Evolutionary conservation across 1,140 invertebrate species (phyloP), one percentile per base, ranked within the genome.

Genomic region (Drosophila baimaii): DNA sequence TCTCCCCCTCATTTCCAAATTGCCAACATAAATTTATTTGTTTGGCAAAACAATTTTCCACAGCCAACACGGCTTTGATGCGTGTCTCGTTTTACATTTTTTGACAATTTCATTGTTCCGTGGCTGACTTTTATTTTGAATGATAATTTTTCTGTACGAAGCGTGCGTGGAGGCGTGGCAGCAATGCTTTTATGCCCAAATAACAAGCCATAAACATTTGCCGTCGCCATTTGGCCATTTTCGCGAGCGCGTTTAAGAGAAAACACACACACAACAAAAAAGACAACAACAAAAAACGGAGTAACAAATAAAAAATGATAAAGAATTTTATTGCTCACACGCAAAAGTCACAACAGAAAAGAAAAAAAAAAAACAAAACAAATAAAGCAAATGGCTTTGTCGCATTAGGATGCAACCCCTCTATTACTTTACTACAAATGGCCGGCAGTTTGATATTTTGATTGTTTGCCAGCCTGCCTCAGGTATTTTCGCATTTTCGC

Each of bases 21-120:
- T 86, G 84, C 79, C 70, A 75, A 80, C 83, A 88, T 89, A 89
- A 88, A 88, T 88, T 86, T 86, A 83, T 86, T 88, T 86, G 83
- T 82, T 82, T 88, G 83, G 59, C 77, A 68, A 66, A 88, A 79
- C 79, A 86, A 79, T 77, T 62, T 31, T 57, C 5, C 23, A 35
- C 69, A n/a, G 3, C 31, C 6, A 8, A 8, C 19, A 1, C 9
- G 46, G 33, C 72, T 69, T 86, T 86, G 79, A 88, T 86, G 83
- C 79, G 84, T 79, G 84, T 83, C 79, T 80, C 72, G 79, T 88
- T 86, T 88, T 86, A 88, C 79, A 83, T 89, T 79, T 86, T 86
- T 83, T 88, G 84, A 86, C 83, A 86, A 86, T 88, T 86, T 86
- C 83, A 86, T 86, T 86, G 83, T 76, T 86, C 65, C 68, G 54